Percentiles rank a stretch among this genome's conserved stretches.
Evolutionary conservation across 1,140 invertebrate species (phyloP).

Genomic region (Theocolax elegans): DNA sequence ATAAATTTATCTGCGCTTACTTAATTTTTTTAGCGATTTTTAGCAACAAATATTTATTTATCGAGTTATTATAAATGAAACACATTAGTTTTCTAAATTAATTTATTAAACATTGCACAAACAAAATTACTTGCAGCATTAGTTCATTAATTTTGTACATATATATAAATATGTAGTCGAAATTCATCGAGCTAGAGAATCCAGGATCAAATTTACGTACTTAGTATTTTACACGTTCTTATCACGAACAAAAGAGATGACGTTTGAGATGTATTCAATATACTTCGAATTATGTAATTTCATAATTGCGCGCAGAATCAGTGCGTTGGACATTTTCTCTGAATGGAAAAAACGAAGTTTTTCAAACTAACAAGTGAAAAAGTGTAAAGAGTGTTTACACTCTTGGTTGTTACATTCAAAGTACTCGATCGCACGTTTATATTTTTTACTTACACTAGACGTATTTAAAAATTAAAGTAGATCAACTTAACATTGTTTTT

Average conservation of each 20-base stretch:
- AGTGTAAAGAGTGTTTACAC: no score
- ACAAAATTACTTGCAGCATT: background rate
- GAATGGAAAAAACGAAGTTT: background rate
- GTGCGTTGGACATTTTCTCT: background rate
- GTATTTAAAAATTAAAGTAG: background rate
- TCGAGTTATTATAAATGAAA: background rate
- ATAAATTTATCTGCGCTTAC: background rate
- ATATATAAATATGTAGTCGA: background rate
- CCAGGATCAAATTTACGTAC: background rate
- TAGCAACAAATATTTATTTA: no score
- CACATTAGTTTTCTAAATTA: background rate
- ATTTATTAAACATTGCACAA: background rate
- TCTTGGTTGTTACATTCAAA: no score
- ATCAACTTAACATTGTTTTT: background rate
- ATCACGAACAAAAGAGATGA: background rate
- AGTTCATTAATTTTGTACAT: background rate
- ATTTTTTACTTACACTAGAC: slow-evolving; percentile 4
- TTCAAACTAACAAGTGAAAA: no score
- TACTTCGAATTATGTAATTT: background rate
- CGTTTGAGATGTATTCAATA: background rate
- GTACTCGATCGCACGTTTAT: slow-evolving; percentile 21
- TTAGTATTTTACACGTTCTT: background rate
- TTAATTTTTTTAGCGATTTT: background rate
- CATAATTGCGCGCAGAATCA: no score
- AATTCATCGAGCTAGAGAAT: no score